These are phyloP conservation scores for Chamaetylas fuelleborni DNA, from an alignment of 2,113 vertebrate genomes.

Conservation along the genomic window DNA sequence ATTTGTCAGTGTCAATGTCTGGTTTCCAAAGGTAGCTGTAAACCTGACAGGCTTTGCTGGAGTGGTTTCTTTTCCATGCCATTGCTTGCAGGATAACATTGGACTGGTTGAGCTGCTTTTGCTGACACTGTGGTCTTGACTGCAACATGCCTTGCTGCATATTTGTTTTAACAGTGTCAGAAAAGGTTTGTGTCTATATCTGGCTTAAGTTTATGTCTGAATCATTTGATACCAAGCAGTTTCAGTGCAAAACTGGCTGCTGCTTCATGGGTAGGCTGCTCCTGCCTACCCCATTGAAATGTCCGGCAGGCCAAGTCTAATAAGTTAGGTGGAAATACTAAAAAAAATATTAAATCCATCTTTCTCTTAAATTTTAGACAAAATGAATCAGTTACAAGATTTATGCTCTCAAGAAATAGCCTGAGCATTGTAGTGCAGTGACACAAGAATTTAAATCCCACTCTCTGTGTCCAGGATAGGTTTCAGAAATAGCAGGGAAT, in stretches of 20 bases:
- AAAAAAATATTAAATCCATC: neutral
- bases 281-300: neutral
- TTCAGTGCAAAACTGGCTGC: neutral
- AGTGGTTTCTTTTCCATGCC: neutral
- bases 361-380: neutral
- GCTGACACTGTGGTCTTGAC: neutral
- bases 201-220: neutral
- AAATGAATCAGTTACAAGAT: neutral
- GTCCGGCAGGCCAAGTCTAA: neutral
- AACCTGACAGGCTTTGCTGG: neutral
- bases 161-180: neutral
- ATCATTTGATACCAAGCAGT: neutral
- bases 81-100: neutral
- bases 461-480: neutral
- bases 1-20: neutral
- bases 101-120: slow-evolving; percentile 1
- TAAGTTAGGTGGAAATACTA: neutral
- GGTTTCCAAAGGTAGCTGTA: neutral
- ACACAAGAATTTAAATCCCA: neutral
- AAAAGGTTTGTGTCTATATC: neutral
- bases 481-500: neutral
- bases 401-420: neutral
- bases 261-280: neutral
- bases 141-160: neutral
- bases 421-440: neutral